Conservation (phyloP, 2,888 invertebrate genomes). For the Mesochorus sp. region DNA sequence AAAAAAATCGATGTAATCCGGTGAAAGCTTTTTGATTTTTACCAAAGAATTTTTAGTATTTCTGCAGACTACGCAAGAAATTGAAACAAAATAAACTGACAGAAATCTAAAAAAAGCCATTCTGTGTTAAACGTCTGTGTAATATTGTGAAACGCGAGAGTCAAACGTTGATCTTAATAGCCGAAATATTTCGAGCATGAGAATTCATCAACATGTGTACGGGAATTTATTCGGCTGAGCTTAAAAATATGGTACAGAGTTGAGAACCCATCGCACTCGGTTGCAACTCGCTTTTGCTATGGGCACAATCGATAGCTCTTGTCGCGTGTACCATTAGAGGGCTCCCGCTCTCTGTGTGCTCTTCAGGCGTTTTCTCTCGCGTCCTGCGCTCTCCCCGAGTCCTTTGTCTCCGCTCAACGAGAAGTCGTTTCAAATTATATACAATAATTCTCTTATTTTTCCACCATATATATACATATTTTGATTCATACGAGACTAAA, state of each 20-base stretch:
- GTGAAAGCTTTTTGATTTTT: too few relatives aligned
- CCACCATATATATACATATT: neutral
- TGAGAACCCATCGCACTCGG: constrained; percentile 48
- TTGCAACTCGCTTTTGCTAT: constrained; percentile 40
- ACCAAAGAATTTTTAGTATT: too few relatives aligned
- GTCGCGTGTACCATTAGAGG: constrained; percentile 43
- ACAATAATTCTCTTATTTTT: constrained; percentile 1
- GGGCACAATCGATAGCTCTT: constrained; percentile 55
- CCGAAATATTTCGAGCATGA: too few relatives aligned
- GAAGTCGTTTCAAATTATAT: neutral
- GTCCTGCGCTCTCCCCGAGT: neutral
- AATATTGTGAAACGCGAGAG: too few relatives aligned
- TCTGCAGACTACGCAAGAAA: too few relatives aligned
- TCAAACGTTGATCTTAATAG: too few relatives aligned
- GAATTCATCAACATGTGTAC: neutral
- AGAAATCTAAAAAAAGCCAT: too few relatives aligned
- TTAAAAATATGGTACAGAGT: constrained; percentile 11
- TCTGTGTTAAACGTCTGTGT: too few relatives aligned
- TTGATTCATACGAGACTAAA: too few relatives aligned
- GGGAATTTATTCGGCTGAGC: neutral
- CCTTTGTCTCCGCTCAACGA: constrained; percentile 19
- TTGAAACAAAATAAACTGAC: too few relatives aligned
- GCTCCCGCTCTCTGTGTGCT: constrained; percentile 13
- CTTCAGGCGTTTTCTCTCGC: constrained; percentile 16
- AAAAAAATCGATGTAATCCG: too few relatives aligned